Percentiles rank a stretch among this genome's conserved stretches.
Evolutionary conservation across 2,888 invertebrate genomes (phyloP).

Genomic region (Lasioglossum calceatum): DNA sequence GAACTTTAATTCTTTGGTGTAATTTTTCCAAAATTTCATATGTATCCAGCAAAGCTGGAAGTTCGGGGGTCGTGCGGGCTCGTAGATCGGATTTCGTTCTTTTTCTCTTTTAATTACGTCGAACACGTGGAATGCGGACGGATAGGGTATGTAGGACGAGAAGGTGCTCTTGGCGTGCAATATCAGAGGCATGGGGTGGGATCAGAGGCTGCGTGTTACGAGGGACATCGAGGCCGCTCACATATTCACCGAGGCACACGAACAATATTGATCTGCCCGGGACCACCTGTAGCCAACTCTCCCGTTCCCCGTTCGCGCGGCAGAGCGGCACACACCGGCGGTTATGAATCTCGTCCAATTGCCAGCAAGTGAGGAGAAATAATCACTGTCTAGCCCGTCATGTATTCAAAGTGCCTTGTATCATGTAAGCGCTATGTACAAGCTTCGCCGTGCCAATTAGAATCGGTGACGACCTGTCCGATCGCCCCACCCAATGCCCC

Average conservation of each 20-base stretch:
- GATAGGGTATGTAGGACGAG: constrained; percentile 19
- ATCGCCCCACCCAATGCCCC: not conserved
- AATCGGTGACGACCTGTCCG: not conserved
- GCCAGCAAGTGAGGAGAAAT: constrained; percentile 51
- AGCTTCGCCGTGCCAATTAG: not conserved
- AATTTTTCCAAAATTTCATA: too few relatives aligned
- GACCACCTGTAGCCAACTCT: constrained; percentile 74
- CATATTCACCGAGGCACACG: constrained; percentile 65
- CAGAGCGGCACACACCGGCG: constrained; percentile 24
- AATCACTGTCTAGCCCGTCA: constrained; percentile 30
- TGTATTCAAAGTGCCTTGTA: not conserved
- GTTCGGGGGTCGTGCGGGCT: not conserved
- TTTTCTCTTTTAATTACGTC: constrained; percentile 28
- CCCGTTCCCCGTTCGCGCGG: constrained; percentile 31
- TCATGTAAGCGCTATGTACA: not conserved
- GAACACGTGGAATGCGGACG: constrained; percentile 14
- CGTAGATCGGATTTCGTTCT: not conserved
- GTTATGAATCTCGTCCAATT: constrained; percentile 68
- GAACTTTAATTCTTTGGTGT: too few relatives aligned
- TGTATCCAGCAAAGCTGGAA: not conserved
- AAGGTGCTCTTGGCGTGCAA: constrained; percentile 45
- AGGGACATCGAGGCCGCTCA: constrained; percentile 51
- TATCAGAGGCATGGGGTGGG: constrained; percentile 47
- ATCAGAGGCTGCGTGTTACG: constrained; percentile 51
- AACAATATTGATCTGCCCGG: constrained; percentile 74